Evolutionary conservation across 1,140 invertebrate genomes (phyloP).

Genomic region (Monomorium pharaonis): DNA sequence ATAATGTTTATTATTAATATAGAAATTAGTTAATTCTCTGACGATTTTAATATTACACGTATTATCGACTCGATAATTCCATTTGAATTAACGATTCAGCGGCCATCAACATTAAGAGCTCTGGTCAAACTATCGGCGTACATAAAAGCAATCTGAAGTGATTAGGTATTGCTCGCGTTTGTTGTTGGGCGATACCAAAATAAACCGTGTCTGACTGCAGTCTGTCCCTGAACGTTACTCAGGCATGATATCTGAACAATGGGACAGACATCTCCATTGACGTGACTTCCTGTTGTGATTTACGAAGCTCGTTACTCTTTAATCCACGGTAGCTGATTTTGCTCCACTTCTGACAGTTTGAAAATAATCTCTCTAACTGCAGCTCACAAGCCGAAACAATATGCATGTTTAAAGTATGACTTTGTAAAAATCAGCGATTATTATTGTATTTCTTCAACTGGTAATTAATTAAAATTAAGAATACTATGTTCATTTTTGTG

Average conservation of each 20-base stretch:
- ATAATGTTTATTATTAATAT: background rate
- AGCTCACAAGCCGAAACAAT: background rate
- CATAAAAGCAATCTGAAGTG: slow-evolving; percentile 15
- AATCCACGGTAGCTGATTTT: slow-evolving; percentile 41
- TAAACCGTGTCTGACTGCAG: slow-evolving; percentile 53
- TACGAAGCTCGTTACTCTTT: slow-evolving; percentile 51
- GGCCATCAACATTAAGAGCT: background rate
- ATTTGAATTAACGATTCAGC: slow-evolving; percentile 6
- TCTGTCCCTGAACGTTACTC: slow-evolving; percentile 63
- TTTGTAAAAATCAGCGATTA: background rate
- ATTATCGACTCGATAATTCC: background rate
- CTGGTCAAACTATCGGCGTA: background rate
- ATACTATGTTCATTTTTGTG: no score
- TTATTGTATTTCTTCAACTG: background rate
- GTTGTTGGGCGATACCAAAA: slow-evolving; percentile 21
- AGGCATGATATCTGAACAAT: slow-evolving; percentile 69
- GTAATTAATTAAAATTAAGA: background rate
- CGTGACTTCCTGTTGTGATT: slow-evolving; percentile 64
- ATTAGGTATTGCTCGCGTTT: background rate
- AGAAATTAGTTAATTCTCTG: no score
- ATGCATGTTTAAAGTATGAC: background rate
- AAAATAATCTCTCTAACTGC: slow-evolving; percentile 25
- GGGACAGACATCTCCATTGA: slow-evolving; percentile 62
- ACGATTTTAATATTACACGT: background rate
- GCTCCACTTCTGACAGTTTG: slow-evolving; percentile 13